Conservation (phyloP, 2,797 vertebrate species). For the Sebastes cheni region DNA sequence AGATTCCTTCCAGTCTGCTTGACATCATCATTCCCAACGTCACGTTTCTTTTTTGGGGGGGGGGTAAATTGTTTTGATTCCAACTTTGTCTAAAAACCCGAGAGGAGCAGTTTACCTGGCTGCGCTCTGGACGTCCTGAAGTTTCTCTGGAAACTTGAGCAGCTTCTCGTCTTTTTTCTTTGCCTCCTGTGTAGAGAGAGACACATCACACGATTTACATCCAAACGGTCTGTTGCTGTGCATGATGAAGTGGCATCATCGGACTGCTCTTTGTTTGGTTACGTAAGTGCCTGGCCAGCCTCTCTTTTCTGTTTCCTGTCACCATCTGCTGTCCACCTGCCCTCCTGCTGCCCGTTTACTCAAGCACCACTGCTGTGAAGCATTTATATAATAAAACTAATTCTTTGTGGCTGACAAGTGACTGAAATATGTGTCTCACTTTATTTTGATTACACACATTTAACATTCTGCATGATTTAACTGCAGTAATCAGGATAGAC, state of each 20-base stretch:
- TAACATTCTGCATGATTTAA: neutral
- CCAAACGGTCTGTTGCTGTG: neutral
- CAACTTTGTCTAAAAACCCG: neutral
- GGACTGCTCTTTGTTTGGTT: slow-evolving; percentile 12
- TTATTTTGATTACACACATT: neutral
- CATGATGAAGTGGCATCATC: neutral
- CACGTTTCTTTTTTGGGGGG: neutral
- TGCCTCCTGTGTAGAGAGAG: slow-evolving; percentile 86
- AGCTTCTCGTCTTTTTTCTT: slow-evolving; percentile 94
- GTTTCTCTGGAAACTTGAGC: slow-evolving; percentile 92
- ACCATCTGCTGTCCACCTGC: slow-evolving; percentile 60
- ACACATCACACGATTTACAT: neutral
- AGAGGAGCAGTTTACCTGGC: slow-evolving; percentile 84
- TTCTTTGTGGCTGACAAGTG: neutral
- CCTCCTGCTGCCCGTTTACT: slow-evolving; percentile 26
- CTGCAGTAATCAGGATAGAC: neutral
- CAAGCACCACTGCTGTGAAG: neutral
- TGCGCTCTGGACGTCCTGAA: slow-evolving; percentile 90
- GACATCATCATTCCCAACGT: neutral
- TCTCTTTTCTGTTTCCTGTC: slow-evolving; percentile 49
- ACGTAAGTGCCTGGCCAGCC: slow-evolving; percentile 26
- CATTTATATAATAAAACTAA: neutral
- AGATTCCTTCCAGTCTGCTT: neutral
- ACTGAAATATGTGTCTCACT: neutral
- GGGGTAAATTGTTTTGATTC: neutral